A percentile compares a stretch with the other conserved stretches of the same genome.
These are phyloP conservation scores for Dermolepida albohirtum DNA, from an alignment of 2,888 invertebrate genomes.

Conservation along the genomic window DNA sequence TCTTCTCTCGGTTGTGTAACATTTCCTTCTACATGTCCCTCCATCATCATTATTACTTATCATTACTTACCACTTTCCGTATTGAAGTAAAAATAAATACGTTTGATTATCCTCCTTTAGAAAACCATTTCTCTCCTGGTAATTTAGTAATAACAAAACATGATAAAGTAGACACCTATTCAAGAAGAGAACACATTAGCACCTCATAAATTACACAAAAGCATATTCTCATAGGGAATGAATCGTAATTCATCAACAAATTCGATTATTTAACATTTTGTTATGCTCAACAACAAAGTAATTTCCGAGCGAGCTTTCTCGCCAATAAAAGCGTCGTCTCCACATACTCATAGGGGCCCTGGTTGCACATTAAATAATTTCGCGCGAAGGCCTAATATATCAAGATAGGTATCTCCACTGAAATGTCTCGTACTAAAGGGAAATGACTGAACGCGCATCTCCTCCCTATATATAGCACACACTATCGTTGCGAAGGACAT, in stretches of 20 bases:
- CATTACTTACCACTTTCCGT: too few relatives aligned
- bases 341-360: conserved; percentile 6
- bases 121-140: too few relatives aligned
- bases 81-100: too few relatives aligned
- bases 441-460: conserved; percentile 28
- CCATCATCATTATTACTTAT: too few relatives aligned
- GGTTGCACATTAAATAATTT: conserved; percentile 30
- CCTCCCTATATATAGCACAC: too few relatives aligned
- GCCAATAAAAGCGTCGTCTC: conserved; percentile 13
- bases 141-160: too few relatives aligned
- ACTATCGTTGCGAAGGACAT: too few relatives aligned
- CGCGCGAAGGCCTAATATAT: conserved; percentile 33
- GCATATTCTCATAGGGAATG: background rate
- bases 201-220: conserved; percentile 11
- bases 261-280: conserved; percentile 27
- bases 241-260: conserved; percentile 13
- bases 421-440: conserved; percentile 37
- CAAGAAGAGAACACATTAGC: too few relatives aligned
- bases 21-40: too few relatives aligned
- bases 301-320: conserved; percentile 21
- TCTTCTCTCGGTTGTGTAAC: too few relatives aligned
- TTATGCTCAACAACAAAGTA: conserved; percentile 20
- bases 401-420: conserved; percentile 38
- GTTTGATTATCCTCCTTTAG: too few relatives aligned
- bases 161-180: too few relatives aligned